Percentiles rank a stretch among this genome's conserved stretches.
Conservation (phyloP, 2,888 invertebrate species). For the Meiosimyza decipiens region DNA sequence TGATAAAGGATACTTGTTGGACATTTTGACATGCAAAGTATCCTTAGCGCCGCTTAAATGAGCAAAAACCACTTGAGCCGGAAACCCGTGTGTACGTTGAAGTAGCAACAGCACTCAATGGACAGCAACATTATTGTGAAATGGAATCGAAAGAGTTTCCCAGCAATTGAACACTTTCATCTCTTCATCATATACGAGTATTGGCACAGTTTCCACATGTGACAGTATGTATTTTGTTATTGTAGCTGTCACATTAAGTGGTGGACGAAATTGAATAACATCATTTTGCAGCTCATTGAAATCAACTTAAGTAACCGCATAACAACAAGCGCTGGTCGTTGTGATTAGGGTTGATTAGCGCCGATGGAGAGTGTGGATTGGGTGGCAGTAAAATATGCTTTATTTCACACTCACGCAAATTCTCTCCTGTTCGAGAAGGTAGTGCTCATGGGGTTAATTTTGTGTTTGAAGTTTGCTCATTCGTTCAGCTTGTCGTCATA, state of each 20-base stretch:
- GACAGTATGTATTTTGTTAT: background rate
- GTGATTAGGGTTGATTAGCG: conserved; percentile 24
- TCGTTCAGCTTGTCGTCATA: background rate
- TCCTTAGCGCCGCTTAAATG: conserved; percentile 19
- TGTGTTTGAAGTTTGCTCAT: conserved; percentile 23
- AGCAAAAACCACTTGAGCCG: conserved; percentile 6
- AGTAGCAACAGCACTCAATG: conserved; percentile 29
- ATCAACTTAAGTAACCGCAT: conserved; percentile 31
- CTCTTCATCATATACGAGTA: background rate
- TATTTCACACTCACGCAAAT: background rate
- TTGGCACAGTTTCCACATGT: conserved; percentile 1
- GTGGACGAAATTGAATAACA: conserved; percentile 32
- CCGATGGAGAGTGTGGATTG: background rate
- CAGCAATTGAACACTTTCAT: conserved; percentile 45
- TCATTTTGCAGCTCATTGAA: conserved; percentile 42
- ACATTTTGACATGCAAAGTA: conserved; percentile 22
- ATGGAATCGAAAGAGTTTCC: conserved; percentile 51
- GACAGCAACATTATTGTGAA: conserved; percentile 49
- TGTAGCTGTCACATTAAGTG: conserved; percentile 13
- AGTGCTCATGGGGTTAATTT: conserved; percentile 3
- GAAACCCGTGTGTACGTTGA: background rate
- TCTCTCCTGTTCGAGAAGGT: background rate
- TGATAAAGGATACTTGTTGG: conserved; percentile 8
- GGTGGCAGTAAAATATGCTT: conserved; percentile 23
- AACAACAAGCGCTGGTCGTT: background rate